These are phyloP conservation scores for Bombyx mandarina DNA, from an alignment of 1,140 invertebrate species.

Conservation along the genomic window DNA sequence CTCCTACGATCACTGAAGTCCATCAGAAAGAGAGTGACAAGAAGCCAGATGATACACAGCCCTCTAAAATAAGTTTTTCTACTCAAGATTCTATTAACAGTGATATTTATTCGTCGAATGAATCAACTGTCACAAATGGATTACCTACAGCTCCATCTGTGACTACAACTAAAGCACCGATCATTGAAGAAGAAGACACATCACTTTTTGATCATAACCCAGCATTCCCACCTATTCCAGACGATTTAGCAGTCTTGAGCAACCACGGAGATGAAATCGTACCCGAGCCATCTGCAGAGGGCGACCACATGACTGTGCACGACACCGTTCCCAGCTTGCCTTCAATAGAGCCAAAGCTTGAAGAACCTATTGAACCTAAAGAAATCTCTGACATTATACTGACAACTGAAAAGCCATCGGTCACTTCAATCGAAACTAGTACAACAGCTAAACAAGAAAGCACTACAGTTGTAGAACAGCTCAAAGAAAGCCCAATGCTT, in stretches of 20 bases:
- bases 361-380: slow-evolving; percentile 25
- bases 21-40: slow-evolving; percentile 16
- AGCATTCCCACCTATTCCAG: slow-evolving; percentile 57
- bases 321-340: slow-evolving; percentile 18
- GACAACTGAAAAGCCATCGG: slow-evolving; percentile 19
- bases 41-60: slow-evolving; percentile 18
- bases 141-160: slow-evolving; percentile 10
- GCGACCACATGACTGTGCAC: slow-evolving; percentile 31
- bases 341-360: slow-evolving; percentile 22
- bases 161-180: slow-evolving; percentile 39
- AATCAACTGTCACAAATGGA: slow-evolving; percentile 16
- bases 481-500: slow-evolving; percentile 44
- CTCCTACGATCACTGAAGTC: slow-evolving; percentile 22
- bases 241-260: slow-evolving; percentile 48
- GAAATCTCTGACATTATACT: slow-evolving; percentile 21
- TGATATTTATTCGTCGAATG: slow-evolving; percentile 36
- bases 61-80: slow-evolving; percentile 53
- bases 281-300: slow-evolving; percentile 41
- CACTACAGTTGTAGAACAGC: slow-evolving; percentile 20
- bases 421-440: slow-evolving; percentile 19
- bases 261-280: slow-evolving; percentile 56
- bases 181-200: slow-evolving; percentile 52
- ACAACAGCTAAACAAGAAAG: slow-evolving; percentile 13
- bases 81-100: slow-evolving; percentile 42
- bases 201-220: slow-evolving; percentile 53